Evolutionary conservation across 1,140 invertebrate species (phyloP).

Genomic region (Leptinotarsa lineolata): DNA sequence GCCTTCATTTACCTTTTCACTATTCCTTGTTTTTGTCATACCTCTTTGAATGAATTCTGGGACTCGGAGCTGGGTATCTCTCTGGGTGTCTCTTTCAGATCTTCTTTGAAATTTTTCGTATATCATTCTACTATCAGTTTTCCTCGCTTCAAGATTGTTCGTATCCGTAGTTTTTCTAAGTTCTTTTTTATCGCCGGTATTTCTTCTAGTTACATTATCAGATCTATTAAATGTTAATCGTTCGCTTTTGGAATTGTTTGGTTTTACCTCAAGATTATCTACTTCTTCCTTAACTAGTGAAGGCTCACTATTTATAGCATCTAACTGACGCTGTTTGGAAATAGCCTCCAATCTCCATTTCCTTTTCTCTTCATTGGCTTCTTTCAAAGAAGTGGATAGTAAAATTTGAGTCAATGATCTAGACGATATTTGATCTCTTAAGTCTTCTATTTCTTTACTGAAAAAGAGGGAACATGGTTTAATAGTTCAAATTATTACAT

Average conservation of each 20-base stretch:
- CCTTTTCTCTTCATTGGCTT: conserved; percentile 19
- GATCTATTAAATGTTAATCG: not conserved
- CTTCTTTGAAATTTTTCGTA: not conserved
- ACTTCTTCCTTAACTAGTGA: not conserved
- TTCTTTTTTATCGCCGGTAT: not conserved
- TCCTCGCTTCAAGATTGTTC: not conserved
- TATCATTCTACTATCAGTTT: not conserved
- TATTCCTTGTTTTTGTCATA: not conserved
- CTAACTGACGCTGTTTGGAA: conserved; percentile 19
- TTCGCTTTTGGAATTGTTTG: not conserved
- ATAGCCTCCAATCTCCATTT: conserved; percentile 15
- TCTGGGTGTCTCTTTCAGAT: too few species aligned
- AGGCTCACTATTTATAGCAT: not conserved
- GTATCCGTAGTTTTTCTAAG: not conserved
- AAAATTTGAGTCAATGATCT: not conserved
- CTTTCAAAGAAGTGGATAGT: conserved; percentile 10
- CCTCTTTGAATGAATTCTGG: too few species aligned
- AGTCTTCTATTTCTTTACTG: conserved; percentile 20
- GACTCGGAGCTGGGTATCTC: too few species aligned
- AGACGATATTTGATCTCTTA: not conserved
- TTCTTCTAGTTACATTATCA: not conserved
- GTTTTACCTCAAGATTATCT: not conserved
- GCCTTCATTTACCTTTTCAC: not conserved
- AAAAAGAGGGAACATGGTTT: not conserved
- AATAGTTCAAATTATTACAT: too few species aligned